Evolutionary conservation across 1,140 invertebrate genomes (phyloP), one percentile per base, ranked within the genome.

Genomic region (Drosophila ficusphila): DNA sequence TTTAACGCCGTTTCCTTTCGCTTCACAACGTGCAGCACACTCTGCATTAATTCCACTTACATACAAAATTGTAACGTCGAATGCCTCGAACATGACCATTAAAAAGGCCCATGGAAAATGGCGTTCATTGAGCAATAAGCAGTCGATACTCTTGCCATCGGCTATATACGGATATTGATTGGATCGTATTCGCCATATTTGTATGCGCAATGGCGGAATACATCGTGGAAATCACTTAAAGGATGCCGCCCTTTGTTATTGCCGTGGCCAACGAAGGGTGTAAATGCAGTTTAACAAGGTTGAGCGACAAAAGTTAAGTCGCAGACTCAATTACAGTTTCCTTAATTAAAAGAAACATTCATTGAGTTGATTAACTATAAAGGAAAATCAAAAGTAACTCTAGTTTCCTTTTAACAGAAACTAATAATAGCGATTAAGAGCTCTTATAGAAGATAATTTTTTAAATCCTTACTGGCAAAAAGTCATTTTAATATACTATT

Each of bases 31-130:
- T 14, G 6, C 46, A 23, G n/a, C 29, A 6, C 57, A 48, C 44
- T 46, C 39, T 21, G 36, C 62, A 52, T 67, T 67, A 67, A 67
- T 67, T 67, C 62, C 60, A 67, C 62, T 67, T 67, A 67, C 62
- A 65, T 67, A 33, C 62, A 67, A 67, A 67, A 67, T 67, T 67
- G 44, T 67, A 67, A 52, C 44, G 46, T 25, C 62, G 19, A 64
- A 19, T 39, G 42, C 42, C 62, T 31, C 34, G 11, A 29, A 52
- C 16, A 52, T 6, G 27, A 7, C 62, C 62, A 67, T 67, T 67
- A 67, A 67, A 67, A 65, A 67, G 38, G 29, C 14, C 62, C 21
- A 16, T 14, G 44, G 61, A 51, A 67, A 65, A 51, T 51, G 44
- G n/a, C 44, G 16, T 34, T 67, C 62, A 52, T 52, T 67, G 62